phyloP scores from a whole-genome alignment of 2,888 invertebrate species.

The Pyrrhia umbra region DNA sequence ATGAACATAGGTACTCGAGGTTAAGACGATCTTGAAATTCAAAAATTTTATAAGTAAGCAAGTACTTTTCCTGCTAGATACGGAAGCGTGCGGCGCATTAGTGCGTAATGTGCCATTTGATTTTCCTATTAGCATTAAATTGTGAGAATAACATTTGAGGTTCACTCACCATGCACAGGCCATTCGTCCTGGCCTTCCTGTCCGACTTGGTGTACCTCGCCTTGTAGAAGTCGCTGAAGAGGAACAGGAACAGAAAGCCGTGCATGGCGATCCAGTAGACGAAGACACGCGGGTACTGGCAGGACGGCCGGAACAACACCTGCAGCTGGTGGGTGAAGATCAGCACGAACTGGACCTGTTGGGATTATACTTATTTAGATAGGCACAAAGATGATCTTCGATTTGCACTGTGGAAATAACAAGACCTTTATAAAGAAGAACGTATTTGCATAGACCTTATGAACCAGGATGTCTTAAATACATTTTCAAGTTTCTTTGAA shows the following conservation, averaged over 20 bases:
- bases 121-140: conserved; percentile 42
- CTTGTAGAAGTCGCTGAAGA: conserved; percentile 98
- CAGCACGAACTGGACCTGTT: conserved; percentile 96
- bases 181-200: conserved; percentile 76
- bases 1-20: conserved; percentile 25
- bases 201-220: conserved; percentile 92
- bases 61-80: conserved; percentile 27
- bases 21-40: conserved; percentile 26
- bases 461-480: neutral
- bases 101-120: conserved; percentile 38
- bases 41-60: conserved; percentile 25
- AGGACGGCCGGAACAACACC: conserved; percentile 96
- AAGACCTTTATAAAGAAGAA: neutral
- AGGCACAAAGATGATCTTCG: neutral
- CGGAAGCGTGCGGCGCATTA: conserved; percentile 20
- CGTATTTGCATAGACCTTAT: neutral
- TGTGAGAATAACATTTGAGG: neutral
- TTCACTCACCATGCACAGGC: conserved; percentile 93
- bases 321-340: conserved; percentile 98
- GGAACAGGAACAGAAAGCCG: conserved; percentile 97
- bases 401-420: too few relatives aligned
- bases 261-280: conserved; percentile 98
- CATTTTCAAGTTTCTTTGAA: neutral
- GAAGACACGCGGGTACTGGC: conserved; percentile 97
- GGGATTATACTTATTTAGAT: neutral